Evolutionary conservation across 2,113 vertebrate genomes (phyloP).

Genomic region (Bungarus multicinctus): DNA sequence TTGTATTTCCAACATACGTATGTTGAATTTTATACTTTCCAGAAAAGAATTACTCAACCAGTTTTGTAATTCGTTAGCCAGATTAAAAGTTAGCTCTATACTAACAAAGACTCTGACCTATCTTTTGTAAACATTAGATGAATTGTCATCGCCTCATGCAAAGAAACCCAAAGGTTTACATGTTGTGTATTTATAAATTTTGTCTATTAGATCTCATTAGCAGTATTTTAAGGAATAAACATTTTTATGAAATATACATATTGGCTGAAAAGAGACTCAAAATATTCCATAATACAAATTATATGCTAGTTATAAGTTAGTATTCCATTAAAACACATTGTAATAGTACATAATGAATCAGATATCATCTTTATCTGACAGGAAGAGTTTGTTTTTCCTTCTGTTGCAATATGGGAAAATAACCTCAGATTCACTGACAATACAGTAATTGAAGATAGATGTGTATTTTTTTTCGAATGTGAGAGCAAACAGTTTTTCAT

Average conservation of each 20-base stretch:
- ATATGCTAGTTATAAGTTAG: constrained; percentile 47
- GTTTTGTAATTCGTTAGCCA: constrained; percentile 26
- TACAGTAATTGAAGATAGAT: background rate
- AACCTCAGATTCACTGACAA: background rate
- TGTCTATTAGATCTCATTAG: constrained; percentile 55
- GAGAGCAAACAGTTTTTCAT: background rate
- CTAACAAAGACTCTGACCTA: constrained; percentile 65
- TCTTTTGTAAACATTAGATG: background rate
- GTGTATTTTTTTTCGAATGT: background rate
- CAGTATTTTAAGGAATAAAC: constrained; percentile 41
- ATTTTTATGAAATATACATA: constrained; percentile 55
- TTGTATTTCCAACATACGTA: constrained; percentile 44
- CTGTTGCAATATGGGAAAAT: background rate
- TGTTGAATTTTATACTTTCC: background rate
- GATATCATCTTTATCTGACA: background rate
- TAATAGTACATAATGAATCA: background rate
- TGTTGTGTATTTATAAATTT: too few relatives aligned
- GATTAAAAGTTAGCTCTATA: constrained; percentile 63
- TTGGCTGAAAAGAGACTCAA: constrained; percentile 57
- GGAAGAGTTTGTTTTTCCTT: background rate
- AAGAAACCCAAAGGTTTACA: background rate
- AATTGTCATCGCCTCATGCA: constrained; percentile 2
- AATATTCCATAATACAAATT: constrained; percentile 44
- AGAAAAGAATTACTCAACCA: constrained; percentile 39
- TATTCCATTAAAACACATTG: constrained; percentile 24